Percentiles rank a stretch among this genome's conserved stretches.
These are phyloP conservation scores for Drosophila albomicans DNA, from an alignment of 1,140 invertebrate genomes.

Conservation along the genomic window DNA sequence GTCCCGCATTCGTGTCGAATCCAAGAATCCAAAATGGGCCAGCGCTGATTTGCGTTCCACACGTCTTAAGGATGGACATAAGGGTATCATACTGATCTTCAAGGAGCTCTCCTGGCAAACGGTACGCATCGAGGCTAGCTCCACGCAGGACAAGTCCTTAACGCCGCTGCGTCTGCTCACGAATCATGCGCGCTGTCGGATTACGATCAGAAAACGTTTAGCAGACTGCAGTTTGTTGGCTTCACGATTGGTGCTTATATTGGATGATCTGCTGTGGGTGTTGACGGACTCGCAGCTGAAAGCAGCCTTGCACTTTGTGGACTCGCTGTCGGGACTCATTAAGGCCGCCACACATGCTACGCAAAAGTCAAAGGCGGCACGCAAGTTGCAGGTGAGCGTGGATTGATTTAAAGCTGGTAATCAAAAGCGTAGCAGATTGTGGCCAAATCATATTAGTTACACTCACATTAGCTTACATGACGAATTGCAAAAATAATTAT, in stretches of 20 bases:
- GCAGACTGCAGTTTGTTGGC: constrained; percentile 96
- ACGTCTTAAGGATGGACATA: constrained; percentile 94
- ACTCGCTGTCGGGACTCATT: constrained; percentile 94
- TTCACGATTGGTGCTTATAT: constrained; percentile 95
- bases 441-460: background rate
- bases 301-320: constrained; percentile 96
- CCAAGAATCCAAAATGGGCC: constrained; percentile 95
- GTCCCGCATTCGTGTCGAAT: constrained; percentile 95
- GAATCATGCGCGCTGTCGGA: constrained; percentile 97
- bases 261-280: constrained; percentile 99
- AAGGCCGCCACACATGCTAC: constrained; percentile 93
- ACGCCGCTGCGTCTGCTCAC: constrained; percentile 97
- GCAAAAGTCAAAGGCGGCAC: constrained; percentile 94
- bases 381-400: constrained; percentile 92
- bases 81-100: constrained; percentile 97
- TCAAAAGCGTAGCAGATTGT: background rate
- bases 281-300: constrained; percentile 98
- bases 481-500: no score
- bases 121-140: constrained; percentile 96
- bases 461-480: no score
- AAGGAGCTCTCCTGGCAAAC: constrained; percentile 99
- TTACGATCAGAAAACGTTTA: constrained; percentile 97
- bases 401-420: background rate
- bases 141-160: constrained; percentile 91
- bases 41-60: constrained; percentile 93